phyloP scores from a whole-genome alignment of 2,888 invertebrate genomes.

The Caenorhabditis japonica region DNA sequence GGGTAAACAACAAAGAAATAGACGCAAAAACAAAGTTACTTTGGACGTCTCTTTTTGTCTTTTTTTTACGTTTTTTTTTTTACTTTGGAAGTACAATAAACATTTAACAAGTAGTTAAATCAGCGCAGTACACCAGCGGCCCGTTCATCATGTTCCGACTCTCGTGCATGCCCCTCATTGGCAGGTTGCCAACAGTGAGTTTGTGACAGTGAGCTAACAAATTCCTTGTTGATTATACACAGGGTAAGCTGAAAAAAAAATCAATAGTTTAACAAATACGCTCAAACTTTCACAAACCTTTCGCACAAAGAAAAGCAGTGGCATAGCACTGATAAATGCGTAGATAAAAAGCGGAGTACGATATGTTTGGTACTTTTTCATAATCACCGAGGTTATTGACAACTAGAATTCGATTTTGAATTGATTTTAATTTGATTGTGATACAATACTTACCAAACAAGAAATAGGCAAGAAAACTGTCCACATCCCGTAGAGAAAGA shows the following conservation, averaged over 20 bases:
- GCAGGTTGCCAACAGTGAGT: constrained; percentile 43
- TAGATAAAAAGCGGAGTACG: background rate
- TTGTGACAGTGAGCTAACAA: constrained; percentile 17
- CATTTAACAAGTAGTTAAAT: background rate
- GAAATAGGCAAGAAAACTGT: constrained; percentile 21
- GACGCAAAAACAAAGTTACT: no score
- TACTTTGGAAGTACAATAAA: no score
- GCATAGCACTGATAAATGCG: constrained; percentile 14
- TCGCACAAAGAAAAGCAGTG: constrained; percentile 15
- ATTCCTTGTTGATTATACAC: background rate
- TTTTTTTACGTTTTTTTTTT: no score
- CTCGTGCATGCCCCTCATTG: constrained; percentile 28
- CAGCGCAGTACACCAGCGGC: constrained; percentile 28
- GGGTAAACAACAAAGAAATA: no score
- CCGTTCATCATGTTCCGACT: constrained; percentile 40
- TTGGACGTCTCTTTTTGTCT: no score
- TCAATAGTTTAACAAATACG: background rate
- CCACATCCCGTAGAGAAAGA: constrained; percentile 39
- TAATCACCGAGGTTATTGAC: constrained; percentile 17
- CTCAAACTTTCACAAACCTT: constrained; percentile 3
- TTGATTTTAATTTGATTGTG: background rate
- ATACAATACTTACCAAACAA: constrained; percentile 8
- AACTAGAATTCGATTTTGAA: constrained; percentile 2
- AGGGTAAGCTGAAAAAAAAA: constrained; percentile 14
- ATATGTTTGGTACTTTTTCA: constrained; percentile 26